Percentiles rank a stretch among this genome's conserved stretches.
phyloP scores from a whole-genome alignment of 2,113 vertebrate species.

The Mustela nigripes region DNA sequence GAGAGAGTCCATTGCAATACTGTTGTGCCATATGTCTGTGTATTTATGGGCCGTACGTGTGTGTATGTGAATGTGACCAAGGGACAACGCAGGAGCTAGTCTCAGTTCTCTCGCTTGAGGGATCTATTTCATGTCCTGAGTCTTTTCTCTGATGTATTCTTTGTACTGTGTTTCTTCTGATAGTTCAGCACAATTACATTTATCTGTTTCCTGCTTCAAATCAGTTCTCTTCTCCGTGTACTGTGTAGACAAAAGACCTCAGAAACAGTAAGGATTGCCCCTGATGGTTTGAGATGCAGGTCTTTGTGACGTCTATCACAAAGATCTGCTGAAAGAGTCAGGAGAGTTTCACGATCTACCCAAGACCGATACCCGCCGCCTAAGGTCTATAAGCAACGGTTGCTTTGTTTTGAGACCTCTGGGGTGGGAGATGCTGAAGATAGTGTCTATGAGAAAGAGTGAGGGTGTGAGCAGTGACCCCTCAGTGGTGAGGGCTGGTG shows the following conservation, averaged over 20 bases:
- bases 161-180: background rate
- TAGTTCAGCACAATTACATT: background rate
- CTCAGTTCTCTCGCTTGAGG: background rate
- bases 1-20: background rate
- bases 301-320: background rate
- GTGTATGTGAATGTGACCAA: background rate
- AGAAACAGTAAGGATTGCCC: background rate
- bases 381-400: background rate
- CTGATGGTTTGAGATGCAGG: background rate
- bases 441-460: background rate
- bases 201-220: background rate
- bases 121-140: background rate
- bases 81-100: accelerated
- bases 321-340: background rate
- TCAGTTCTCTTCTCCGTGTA: background rate
- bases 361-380: background rate
- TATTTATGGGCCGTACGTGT: background rate
- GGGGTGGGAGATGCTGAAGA: background rate
- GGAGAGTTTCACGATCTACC: background rate
- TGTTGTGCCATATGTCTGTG: background rate
- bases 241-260: background rate
- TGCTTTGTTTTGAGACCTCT: background rate
- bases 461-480: too few species aligned
- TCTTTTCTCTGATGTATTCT: background rate
- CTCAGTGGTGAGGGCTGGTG: background rate